These are phyloP conservation scores for Gymnocephalus cernua DNA, from an alignment of 2,113 vertebrate genomes.

Conservation along the genomic window DNA sequence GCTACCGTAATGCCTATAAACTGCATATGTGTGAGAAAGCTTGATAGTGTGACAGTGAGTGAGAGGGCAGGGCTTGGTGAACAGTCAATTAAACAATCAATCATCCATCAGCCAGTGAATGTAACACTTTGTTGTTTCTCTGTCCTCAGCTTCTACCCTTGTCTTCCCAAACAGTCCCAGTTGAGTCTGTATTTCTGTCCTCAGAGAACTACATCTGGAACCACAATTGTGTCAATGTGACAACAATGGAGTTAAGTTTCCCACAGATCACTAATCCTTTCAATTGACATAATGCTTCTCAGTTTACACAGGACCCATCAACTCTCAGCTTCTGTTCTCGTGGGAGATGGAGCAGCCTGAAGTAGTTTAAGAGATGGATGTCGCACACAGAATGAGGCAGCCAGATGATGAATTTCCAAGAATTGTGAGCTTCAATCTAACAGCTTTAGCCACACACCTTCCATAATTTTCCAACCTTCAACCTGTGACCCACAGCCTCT, in stretches of 20 bases:
- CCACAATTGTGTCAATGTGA: conserved; percentile 55
- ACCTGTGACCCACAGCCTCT: conserved; percentile 8
- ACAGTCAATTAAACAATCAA: not conserved
- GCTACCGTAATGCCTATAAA: not conserved
- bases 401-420: conserved; percentile 19
- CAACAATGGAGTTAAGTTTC: conserved; percentile 62
- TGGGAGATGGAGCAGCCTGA: conserved; percentile 21
- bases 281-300: conserved; percentile 70
- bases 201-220: conserved; percentile 42
- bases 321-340: conserved; percentile 35
- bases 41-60: not conserved
- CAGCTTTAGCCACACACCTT: not conserved
- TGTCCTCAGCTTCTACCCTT: not conserved
- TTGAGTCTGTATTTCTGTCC: conserved; percentile 22
- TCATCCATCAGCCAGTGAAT: not conserved
- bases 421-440: conserved; percentile 13
- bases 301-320: conserved; percentile 56
- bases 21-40: not conserved
- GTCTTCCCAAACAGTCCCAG: conserved; percentile 18
- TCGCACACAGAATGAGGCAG: not conserved
- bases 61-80: not conserved
- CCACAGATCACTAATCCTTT: conserved; percentile 70
- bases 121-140: not conserved
- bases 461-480: conserved; percentile 18
- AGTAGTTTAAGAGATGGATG: not conserved